Base-by-base conservation (phyloP, 2,797 vertebrate genomes). In the Leptoclinus maculatus region DNA sequence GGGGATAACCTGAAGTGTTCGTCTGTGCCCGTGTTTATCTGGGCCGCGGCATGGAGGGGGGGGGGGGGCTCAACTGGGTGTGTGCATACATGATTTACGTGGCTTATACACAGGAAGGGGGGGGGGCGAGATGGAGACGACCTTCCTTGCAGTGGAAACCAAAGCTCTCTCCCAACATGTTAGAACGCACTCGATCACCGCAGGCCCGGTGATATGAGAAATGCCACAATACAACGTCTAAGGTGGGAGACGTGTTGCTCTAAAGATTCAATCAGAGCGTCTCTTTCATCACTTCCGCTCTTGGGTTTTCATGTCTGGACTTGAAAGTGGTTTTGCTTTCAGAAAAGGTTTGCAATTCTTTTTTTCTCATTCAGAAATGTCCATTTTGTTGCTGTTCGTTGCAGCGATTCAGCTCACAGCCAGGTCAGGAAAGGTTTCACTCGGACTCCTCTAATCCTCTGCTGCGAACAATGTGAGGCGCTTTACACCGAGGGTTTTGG, bases 31-130 rank as follows among this genome's bases (percentile, higher is more conserved):
- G 78, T 91, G 92, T 94, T 93, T 92, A 91, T 94, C 86, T 84
- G 68, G 67, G 84, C 82, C 19, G 23, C 73, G 4, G 80, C 71
- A 63, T 64, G 80, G 83, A 1, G 5, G 29, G 29, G 29, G 29
- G 29, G 29, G 29, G 29, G 83, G 51, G 80, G 90, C 90, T 92
- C 88, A 90, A 83, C 84, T 78, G 80, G 78, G 78, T 93, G 94
- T 94, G 91, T 87, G 90, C 92, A 94, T 94, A 92, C 93, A 95
- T 95, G 93, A 95, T 94, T 95, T 92, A 94, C 92, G 83, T 74
- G 76, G 88, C 86, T 93, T 93, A 93, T 29, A 83, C 68, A 66
- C 53, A 64, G 79, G 81, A 76, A 2, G 27, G 27, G 27, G 27
- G 27, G 27, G 27, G 27, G 32, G 66, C 14, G 4, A 62, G 75